Evolutionary conservation across 2,888 invertebrate genomes (phyloP).

Genomic region (Hylaea fasciaria): DNA sequence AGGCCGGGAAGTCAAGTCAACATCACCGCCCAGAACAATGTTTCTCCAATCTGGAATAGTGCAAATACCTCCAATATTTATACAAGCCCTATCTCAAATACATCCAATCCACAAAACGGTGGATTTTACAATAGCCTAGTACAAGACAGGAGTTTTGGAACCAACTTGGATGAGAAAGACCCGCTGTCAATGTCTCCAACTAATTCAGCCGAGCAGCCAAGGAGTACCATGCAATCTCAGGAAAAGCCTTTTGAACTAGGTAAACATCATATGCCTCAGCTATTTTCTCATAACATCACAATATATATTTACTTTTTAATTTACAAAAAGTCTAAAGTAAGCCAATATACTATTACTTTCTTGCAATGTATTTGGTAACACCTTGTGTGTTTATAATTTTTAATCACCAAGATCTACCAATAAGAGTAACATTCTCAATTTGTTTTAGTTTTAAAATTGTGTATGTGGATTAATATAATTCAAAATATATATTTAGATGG

Average conservation of each 20-base stretch:
- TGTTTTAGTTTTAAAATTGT: too few relatives aligned
- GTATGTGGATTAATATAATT: neutral
- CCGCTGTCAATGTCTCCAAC: constrained; percentile 78
- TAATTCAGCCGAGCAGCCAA: constrained; percentile 69
- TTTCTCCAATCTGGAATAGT: constrained; percentile 77
- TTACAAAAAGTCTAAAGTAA: too few relatives aligned
- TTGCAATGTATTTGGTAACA: too few relatives aligned
- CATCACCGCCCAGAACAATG: constrained; percentile 74
- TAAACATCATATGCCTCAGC: constrained; percentile 41
- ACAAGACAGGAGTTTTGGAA: constrained; percentile 73
- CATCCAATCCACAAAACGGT: constrained; percentile 77
- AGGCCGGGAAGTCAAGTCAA: constrained; percentile 72
- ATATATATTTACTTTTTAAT: too few relatives aligned
- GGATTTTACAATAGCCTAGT: constrained; percentile 77
- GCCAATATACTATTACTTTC: too few relatives aligned
- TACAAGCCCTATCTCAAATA: constrained; percentile 68
- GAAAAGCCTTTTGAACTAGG: constrained; percentile 77
- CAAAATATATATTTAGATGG: constrained; percentile 57
- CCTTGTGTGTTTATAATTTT: too few relatives aligned
- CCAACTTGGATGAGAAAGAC: constrained; percentile 78
- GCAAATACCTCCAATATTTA: constrained; percentile 74
- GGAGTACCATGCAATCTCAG: constrained; percentile 66
- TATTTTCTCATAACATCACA: too few relatives aligned
- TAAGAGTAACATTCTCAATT: neutral
- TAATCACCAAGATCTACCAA: too few relatives aligned